These are phyloP conservation scores for Elachura formosa DNA, from an alignment of 2,113 vertebrate genomes.

Conservation along the genomic window DNA sequence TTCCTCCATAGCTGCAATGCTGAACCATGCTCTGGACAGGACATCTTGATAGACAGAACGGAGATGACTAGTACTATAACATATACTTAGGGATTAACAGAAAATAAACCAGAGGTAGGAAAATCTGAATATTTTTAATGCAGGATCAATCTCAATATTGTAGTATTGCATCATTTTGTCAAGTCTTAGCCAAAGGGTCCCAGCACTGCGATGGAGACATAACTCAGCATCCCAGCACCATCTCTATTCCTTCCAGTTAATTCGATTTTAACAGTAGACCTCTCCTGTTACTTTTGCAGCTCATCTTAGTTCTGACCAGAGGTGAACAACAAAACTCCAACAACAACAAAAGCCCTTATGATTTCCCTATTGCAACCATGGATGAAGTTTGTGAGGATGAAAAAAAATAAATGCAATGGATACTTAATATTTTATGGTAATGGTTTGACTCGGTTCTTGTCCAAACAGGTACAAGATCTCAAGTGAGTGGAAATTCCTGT, in stretches of 20 bases:
- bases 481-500: not conserved
- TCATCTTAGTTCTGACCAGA: not conserved
- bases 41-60: conserved; percentile 14
- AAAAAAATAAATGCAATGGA: not conserved
- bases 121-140: not conserved
- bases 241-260: not conserved
- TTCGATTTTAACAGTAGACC: not conserved
- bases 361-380: not conserved
- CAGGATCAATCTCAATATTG: not conserved
- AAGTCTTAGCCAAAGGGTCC: not conserved
- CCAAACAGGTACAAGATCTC: not conserved
- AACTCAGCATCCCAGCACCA: not conserved
- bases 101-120: not conserved
- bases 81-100: conserved; percentile 3
- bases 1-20: conserved; percentile 11
- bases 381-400: not conserved
- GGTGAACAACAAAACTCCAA: not conserved
- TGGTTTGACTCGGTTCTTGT: not conserved
- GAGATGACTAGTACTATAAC: conserved; percentile 1
- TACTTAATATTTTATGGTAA: not conserved
- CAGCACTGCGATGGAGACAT: not conserved
- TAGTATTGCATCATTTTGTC: not conserved
- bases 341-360: not conserved
- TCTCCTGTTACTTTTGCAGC: not conserved
- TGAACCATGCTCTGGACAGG: not conserved